Evolutionary conservation across 2,113 vertebrate species (phyloP), one percentile per base, ranked within the genome.

Genomic region (Suncus etruscus): DNA sequence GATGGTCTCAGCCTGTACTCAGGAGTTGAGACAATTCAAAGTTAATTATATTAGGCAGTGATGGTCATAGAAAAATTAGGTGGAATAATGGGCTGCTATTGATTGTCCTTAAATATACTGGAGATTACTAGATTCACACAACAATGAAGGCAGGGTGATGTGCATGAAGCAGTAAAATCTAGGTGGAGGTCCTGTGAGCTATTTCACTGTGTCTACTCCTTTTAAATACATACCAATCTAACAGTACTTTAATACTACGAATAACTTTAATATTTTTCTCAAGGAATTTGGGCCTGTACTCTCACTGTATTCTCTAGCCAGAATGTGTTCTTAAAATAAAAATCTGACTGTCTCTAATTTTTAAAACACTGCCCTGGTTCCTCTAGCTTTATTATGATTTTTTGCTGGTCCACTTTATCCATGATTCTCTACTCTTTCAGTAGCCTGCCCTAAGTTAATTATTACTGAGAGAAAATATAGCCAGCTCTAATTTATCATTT

Each of bases 291-390:
- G 50, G 65, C 63, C 72, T 73, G 7, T 6, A 32, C 39, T 79
- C 24, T 47, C 65, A 61, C 16, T 66, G 39, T 48, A 8, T 51
- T 22, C 15, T 12, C 11, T 29, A 76, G 27, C 51, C 75, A 81
- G 15, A 50, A 86, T 91, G 14, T 58, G 45, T 81, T 86, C 75
- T 75, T 75, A 91, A 68, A 50, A 68, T 69, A 74, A 39, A 78
- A 11, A 66, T 29, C 24, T 54, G 51, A 66, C 32, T 51, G 12
- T 73, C 6, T 72, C 27, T 32, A 18, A 77, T 18, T 50, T 86
- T 77, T 77, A 45, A 82, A 91, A 48, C 6, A 47, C 18, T 22
- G 58, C 16, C 58, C 18, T 11, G 14, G 15, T 29, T 85, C 83
- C 45, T 27, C 58, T 73, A 16, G 18, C 7, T 3, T 75, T 27